Conservation (phyloP, 1,140 invertebrate genomes). For the Sycobia sp. region DNA sequence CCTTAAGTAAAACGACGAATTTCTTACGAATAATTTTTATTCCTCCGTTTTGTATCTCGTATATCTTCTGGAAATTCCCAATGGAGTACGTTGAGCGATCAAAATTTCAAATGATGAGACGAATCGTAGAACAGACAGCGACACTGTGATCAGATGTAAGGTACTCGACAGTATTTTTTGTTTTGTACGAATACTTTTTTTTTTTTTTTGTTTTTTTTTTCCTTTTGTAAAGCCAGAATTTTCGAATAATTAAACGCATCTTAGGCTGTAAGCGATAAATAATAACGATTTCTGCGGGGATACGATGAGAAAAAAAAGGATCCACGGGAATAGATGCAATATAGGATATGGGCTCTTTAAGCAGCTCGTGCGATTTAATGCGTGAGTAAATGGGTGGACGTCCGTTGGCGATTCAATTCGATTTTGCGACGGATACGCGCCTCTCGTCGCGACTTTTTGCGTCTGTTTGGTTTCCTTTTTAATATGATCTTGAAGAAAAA, state of each 20-base stretch:
- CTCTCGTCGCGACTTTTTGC: constrained; percentile 5
- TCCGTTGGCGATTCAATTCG: constrained; percentile 7
- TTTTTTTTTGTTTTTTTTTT: too few species aligned
- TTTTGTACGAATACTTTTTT: constrained; percentile 33
- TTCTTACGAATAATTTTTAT: constrained; percentile 10
- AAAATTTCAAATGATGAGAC: constrained; percentile 30
- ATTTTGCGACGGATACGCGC: constrained; percentile 11
- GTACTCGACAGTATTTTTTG: constrained; percentile 36
- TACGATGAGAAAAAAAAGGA: constrained; percentile 28
- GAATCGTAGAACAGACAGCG: constrained; percentile 34
- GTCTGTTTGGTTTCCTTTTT: constrained; percentile 31
- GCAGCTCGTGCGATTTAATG: too few species aligned
- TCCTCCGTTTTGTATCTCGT: constrained; percentile 21
- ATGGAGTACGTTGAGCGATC: constrained; percentile 26
- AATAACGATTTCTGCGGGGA: constrained; percentile 33
- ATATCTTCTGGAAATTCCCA: constrained; percentile 17
- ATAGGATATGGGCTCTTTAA: constrained; percentile 5
- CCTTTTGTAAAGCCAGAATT: constrained; percentile 31
- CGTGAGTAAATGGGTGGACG: too few species aligned
- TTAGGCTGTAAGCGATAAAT: constrained; percentile 32
- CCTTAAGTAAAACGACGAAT: constrained; percentile 24
- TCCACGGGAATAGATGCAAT: constrained; percentile 33
- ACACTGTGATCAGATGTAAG: constrained; percentile 37
- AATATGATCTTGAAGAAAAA: too few species aligned
- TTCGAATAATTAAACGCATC: constrained; percentile 27